A percentile compares a stretch with the other conserved stretches of the same genome.
These are phyloP conservation scores for Amphiura filiformis DNA, from an alignment of 35 echinoderm and acorn worm genomes.

Conservation along the genomic window DNA sequence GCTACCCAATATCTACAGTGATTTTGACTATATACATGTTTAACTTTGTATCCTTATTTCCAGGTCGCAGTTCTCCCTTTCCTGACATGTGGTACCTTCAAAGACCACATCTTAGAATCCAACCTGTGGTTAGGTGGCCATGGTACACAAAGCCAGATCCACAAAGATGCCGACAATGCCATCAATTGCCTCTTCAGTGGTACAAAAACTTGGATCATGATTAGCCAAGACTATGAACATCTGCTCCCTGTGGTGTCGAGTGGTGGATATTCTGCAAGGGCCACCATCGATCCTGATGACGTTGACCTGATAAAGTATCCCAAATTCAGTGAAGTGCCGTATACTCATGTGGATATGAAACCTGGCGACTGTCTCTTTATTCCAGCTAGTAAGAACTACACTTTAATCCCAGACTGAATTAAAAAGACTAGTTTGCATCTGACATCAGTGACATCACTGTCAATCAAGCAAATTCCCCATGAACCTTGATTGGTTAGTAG, in stretches of 20 bases:
- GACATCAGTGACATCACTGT: too few relatives aligned
- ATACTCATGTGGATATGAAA: conserved; percentile 74
- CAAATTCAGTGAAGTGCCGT: conserved; percentile 63
- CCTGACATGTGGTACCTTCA: conserved; percentile 83
- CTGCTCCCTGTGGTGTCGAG: conserved; percentile 49
- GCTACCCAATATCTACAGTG: too few relatives aligned
- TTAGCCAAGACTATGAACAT: conserved; percentile 66
- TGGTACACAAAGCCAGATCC: conserved; percentile 86
- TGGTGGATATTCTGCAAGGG: conserved; percentile 60
- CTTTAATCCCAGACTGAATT: not conserved
- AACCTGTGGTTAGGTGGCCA: conserved; percentile 87
- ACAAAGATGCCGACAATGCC: conserved; percentile 89
- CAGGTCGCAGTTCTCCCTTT: conserved; percentile 75
- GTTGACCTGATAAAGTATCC: conserved; percentile 77
- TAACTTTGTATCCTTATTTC: too few relatives aligned
- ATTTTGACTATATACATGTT: too few relatives aligned
- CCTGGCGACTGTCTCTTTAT: conserved; percentile 93
- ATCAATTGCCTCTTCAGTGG: conserved; percentile 90
- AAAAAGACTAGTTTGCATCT: too few relatives aligned
- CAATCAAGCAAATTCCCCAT: too few relatives aligned
- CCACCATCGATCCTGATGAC: conserved; percentile 65
- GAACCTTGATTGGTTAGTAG: too few relatives aligned
- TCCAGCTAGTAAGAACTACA: conserved; percentile 62
- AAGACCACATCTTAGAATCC: conserved; percentile 64
- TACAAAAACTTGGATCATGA: conserved; percentile 92